Evolutionary conservation across 2,113 vertebrate genomes (phyloP).

Genomic region (Mustela nigripes): DNA sequence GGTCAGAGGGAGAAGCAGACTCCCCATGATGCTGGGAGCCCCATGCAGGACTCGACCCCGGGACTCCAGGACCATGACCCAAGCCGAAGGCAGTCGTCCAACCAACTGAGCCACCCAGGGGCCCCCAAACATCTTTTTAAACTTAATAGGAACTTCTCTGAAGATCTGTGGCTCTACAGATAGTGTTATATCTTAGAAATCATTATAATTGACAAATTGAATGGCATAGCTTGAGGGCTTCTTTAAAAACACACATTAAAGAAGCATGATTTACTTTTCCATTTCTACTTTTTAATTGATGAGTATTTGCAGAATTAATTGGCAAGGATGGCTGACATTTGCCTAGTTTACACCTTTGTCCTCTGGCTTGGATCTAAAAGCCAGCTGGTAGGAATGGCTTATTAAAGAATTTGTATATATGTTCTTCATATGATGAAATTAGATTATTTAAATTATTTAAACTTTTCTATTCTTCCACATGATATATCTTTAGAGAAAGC

Average conservation of each 20-base stretch:
- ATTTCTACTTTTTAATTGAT: slow-evolving; percentile 49
- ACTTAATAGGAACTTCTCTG: neutral
- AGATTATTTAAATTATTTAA: slow-evolving; percentile 2
- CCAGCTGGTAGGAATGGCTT: neutral
- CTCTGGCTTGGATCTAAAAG: neutral
- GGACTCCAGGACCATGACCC: too few relatives aligned
- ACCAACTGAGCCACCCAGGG: too few relatives aligned
- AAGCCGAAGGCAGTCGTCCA: too few relatives aligned
- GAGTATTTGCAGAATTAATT: slow-evolving; percentile 22
- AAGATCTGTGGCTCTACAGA: neutral
- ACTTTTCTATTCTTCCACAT: neutral
- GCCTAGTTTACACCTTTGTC: neutral
- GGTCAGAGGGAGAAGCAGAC: too few relatives aligned
- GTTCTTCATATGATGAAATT: neutral
- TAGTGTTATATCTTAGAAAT: neutral
- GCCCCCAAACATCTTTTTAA: neutral
- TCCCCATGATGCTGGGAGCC: too few relatives aligned
- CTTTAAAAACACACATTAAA: neutral
- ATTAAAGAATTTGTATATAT: neutral
- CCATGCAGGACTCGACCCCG: too few relatives aligned
- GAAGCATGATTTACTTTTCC: neutral
- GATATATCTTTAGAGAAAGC: neutral
- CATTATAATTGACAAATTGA: neutral
- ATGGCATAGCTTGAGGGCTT: neutral
- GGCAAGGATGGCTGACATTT: neutral